phyloP scores from a whole-genome alignment of 30 jellyfish, hydroid and myxozoan genomes.

The Aurelia aurita complex sp. Pacific region DNA sequence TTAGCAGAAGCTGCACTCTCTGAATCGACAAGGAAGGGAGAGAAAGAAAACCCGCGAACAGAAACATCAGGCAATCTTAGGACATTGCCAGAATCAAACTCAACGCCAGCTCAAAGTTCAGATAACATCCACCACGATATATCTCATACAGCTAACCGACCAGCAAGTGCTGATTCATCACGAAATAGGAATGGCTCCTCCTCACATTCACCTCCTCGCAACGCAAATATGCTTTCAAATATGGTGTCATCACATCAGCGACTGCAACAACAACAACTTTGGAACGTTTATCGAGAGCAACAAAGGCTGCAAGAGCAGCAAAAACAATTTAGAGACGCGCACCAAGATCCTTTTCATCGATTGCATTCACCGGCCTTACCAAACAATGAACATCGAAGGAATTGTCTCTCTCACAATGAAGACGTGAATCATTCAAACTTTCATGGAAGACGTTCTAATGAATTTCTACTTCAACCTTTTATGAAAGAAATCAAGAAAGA shows the following conservation, averaged over 20 bases:
- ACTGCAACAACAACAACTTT: slow-evolving; percentile 8
- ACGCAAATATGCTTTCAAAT: neutral
- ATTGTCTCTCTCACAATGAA: too few species aligned
- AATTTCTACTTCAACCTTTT: too few species aligned
- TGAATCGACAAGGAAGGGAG: slow-evolving; percentile 3
- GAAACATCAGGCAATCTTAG: too few species aligned
- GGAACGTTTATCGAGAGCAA: neutral
- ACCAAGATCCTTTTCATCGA: neutral
- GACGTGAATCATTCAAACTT: too few species aligned
- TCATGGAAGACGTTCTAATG: too few species aligned
- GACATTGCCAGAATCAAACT: too few species aligned
- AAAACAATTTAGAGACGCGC: neutral
- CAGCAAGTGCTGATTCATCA: neutral
- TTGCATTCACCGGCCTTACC: neutral
- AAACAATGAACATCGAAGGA: neutral
- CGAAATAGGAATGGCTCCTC: neutral
- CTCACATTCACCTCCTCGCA: neutral
- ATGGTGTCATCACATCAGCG: neutral
- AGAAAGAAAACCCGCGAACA: neutral
- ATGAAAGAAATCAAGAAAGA: too few species aligned
- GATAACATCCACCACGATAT: neutral
- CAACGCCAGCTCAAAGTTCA: neutral
- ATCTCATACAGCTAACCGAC: neutral
- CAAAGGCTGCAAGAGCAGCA: neutral
- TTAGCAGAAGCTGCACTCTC: slow-evolving; percentile 82